Base-by-base conservation (phyloP, 64 coral and sea anemone species). In the Montipora foliosa region DNA sequence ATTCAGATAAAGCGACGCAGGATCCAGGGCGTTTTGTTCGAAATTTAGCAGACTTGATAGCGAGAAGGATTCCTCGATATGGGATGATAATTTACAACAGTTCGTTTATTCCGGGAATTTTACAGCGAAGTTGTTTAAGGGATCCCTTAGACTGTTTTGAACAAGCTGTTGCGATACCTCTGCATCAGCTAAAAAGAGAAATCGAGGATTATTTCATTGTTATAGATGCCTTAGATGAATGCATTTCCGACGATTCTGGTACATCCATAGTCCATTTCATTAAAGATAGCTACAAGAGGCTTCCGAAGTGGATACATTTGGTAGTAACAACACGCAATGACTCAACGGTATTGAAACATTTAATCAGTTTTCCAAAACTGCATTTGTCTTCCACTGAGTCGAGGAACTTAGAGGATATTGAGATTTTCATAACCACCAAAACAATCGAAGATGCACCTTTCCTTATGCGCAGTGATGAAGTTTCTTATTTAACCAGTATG, bases 191-290 rank as follows among this genome's bases (percentile, higher is more conserved):
- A 25, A 66, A 74, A 52, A 5, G 78, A 3, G 15, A 74, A 29
- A 73, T 14, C 59, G 19, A 49, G 11, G 0, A 24, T 66, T 69
- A 74, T 25, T 95, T 87, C 48, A 74, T 95, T 25, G 57, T 92
- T 0, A 52, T 95, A 9, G 94, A 95, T 88, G 94, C 94, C 37
- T 84, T 95, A 62, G 94, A 95, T 17, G 94, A 95, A 59, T 95
- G 94, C 72, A 57, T 24, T 19, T 83, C 79, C 0, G 66, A 59
- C 13, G 17, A 29, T 17, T 57, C 51, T 20, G 89, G 46, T 0
- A 91, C 89, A 53, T 53, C 89, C 0, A 81, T 94, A 47, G 78
- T 74, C 0, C 76, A 89, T 7, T 80, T 94, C 48, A 75, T 94
- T 11, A 73, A 49, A 48, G 64, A 94, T 16, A 89, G 16, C 17